Evolutionary conservation across 2,888 invertebrate species (phyloP).

Genomic region (Melanargia galathea): DNA sequence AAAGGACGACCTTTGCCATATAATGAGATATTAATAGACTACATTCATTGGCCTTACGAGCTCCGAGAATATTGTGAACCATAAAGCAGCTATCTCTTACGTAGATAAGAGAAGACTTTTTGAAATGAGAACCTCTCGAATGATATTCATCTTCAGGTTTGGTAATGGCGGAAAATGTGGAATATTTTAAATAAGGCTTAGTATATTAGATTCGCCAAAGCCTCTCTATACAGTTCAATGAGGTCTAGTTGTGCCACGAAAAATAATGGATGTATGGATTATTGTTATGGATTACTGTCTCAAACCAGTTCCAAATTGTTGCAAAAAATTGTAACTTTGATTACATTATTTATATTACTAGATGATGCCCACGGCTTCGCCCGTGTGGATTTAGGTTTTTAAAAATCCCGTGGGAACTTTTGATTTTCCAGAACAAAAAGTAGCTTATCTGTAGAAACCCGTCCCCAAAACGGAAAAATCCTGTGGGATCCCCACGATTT

Average conservation of each 20-base stretch:
- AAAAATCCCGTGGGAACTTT: no score
- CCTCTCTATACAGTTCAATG: no score
- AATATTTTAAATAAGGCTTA: background rate
- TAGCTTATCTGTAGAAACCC: no score
- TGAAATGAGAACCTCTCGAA: background rate
- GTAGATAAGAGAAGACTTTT: constrained; percentile 3
- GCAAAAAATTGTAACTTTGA: no score
- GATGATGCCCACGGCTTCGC: no score
- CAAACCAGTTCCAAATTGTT: no score
- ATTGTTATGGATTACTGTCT: background rate
- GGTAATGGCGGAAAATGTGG: background rate
- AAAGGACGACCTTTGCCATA: constrained; percentile 32
- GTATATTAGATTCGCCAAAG: background rate
- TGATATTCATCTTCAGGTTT: background rate
- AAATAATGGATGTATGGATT: background rate
- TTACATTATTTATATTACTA: no score
- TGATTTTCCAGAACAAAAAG: no score
- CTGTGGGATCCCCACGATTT: no score
- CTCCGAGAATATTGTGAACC: constrained; percentile 8
- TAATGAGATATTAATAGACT: constrained; percentile 39
- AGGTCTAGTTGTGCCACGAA: background rate
- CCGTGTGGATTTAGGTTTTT: no score
- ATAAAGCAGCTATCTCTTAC: constrained; percentile 21
- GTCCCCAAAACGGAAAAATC: no score
- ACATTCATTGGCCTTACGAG: constrained; percentile 25